phyloP scores from a whole-genome alignment of 1,140 invertebrate species.

The Latrodectus geometricus region DNA sequence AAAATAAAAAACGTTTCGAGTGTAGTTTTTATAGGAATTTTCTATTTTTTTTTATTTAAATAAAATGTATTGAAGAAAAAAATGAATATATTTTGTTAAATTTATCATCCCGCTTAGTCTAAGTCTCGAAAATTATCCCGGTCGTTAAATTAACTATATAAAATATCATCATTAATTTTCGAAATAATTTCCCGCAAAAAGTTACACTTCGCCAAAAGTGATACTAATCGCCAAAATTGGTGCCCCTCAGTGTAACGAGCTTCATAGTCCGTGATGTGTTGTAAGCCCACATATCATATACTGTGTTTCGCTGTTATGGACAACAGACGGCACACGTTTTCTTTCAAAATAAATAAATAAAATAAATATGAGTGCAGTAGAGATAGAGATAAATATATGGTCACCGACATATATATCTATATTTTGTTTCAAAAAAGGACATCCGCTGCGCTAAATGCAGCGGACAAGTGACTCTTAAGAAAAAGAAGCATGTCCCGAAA shows the following conservation, averaged over 20 bases:
- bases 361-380: conserved; percentile 36
- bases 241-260: conserved; percentile 18
- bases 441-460: conserved; percentile 25
- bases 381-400: conserved; percentile 52
- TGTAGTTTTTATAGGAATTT: too few relatives aligned
- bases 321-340: conserved; percentile 27
- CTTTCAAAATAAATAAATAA: conserved; percentile 55
- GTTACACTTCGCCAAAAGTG: not conserved
- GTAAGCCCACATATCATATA: conserved; percentile 47
- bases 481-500: conserved; percentile 17
- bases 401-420: not conserved
- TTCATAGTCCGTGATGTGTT: conserved; percentile 56
- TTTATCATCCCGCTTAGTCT: too few relatives aligned
- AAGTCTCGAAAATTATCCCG: too few relatives aligned
- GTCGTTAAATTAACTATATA: too few relatives aligned
- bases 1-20: too few relatives aligned
- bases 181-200: not conserved
- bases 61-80: too few relatives aligned
- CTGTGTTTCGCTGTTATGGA: conserved; percentile 46
- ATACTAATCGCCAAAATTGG: not conserved
- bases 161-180: too few relatives aligned
- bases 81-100: too few relatives aligned
- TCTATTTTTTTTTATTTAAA: too few relatives aligned
- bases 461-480: conserved; percentile 52
- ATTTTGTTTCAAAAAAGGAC: not conserved